Conservation (phyloP, 23 tunicate genomes). For the Ascidia mentula region DNA sequence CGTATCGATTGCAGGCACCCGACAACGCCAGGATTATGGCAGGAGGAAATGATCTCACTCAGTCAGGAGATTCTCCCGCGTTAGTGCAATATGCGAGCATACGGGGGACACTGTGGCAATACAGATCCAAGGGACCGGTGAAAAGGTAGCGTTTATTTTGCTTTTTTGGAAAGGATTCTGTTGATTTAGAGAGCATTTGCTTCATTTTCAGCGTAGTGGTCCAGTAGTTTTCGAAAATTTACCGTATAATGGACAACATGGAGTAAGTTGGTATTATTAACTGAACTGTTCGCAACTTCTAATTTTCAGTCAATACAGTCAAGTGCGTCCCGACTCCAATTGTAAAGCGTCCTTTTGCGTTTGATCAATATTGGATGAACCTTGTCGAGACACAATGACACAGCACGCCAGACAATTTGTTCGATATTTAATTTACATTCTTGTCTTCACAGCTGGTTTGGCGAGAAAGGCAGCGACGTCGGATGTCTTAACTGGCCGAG, state of each 20-base stretch:
- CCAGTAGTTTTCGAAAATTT: no score
- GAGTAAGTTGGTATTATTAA: no score
- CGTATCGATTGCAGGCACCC: slow-evolving; percentile 12
- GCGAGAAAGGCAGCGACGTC: slow-evolving; percentile 58
- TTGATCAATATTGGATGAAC: no score
- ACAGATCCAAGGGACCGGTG: slow-evolving; percentile 47
- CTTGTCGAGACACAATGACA: no score
- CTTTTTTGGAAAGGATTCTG: neutral
- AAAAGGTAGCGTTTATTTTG: slow-evolving; percentile 30
- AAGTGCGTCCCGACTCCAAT: no score
- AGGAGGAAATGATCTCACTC: neutral
- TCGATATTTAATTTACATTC: neutral
- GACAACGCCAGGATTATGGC: neutral
- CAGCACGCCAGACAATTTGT: no score
- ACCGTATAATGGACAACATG: no score
- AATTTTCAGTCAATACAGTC: no score
- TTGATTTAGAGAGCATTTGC: no score
- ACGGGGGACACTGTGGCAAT: slow-evolving; percentile 42
- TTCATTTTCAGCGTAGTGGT: no score
- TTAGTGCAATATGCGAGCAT: slow-evolving; percentile 12
- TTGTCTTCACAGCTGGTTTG: slow-evolving; percentile 30
- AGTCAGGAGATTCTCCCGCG: neutral
- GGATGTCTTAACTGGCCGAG: slow-evolving; percentile 64
- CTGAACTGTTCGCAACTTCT: no score
- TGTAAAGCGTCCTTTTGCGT: no score